Evolutionary conservation across 2,888 invertebrate genomes (phyloP).

Genomic region (Noctua pronuba): DNA sequence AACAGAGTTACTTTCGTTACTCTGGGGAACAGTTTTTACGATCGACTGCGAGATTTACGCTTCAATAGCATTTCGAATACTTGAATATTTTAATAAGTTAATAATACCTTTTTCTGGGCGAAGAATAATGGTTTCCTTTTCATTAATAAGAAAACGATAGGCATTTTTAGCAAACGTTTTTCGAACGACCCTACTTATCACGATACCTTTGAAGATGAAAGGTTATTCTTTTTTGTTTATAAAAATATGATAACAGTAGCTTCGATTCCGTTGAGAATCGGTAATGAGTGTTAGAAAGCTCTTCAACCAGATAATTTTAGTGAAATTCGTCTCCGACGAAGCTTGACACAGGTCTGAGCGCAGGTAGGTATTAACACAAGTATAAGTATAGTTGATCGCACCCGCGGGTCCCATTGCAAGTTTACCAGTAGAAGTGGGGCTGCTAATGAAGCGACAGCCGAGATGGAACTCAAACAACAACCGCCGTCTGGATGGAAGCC

Average conservation of each 20-base stretch:
- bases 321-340: constrained; percentile 77
- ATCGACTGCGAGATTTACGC: constrained; percentile 86
- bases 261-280: constrained; percentile 49
- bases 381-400: constrained; percentile 82
- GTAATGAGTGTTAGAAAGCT: constrained; percentile 71
- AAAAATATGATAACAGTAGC: constrained; percentile 45
- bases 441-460: constrained; percentile 67
- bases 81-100: constrained; percentile 84
- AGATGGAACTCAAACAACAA: constrained; percentile 54
- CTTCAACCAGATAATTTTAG: constrained; percentile 75
- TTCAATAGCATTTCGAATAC: constrained; percentile 80
- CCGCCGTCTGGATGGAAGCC: constrained; percentile 35
- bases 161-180: constrained; percentile 57
- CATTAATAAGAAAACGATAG: constrained; percentile 71
- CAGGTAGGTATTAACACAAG: constrained; percentile 80
- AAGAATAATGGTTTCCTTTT: constrained; percentile 75
- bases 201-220: constrained; percentile 55
- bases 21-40: constrained; percentile 87
- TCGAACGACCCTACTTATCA: constrained; percentile 54
- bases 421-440: constrained; percentile 73
- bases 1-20: constrained; percentile 83
- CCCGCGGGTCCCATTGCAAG: constrained; percentile 81
- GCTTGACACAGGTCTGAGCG: constrained; percentile 78
- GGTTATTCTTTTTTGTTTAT: constrained; percentile 57
- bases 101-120: constrained; percentile 72